Evolutionary conservation across 2,113 vertebrate genomes (phyloP).

Genomic region (Syngnathoides biaculeatus): DNA sequence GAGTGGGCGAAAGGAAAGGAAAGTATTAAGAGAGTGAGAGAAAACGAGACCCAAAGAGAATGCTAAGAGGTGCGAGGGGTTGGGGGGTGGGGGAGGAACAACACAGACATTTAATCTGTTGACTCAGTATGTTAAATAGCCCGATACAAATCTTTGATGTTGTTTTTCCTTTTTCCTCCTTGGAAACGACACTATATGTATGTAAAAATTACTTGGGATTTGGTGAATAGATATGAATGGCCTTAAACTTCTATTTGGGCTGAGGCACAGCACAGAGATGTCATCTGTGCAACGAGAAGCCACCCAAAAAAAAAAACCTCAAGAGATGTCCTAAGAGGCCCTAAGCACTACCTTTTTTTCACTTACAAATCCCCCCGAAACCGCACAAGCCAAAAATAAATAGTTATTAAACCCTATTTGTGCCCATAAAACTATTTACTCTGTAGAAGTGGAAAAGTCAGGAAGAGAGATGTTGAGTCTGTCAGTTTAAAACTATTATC

Average conservation of each 20-base stretch:
- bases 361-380: conserved; percentile 38
- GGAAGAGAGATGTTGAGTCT: conserved; percentile 77
- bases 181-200: not conserved
- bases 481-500: conserved; percentile 81
- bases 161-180: conserved; percentile 1
- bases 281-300: conserved; percentile 12
- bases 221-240: conserved; percentile 17
- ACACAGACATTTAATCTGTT: conserved; percentile 49
- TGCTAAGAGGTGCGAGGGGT: conserved; percentile 55
- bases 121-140: conserved; percentile 41
- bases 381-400: conserved; percentile 44
- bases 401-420: conserved; percentile 52
- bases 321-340: conserved; percentile 15
- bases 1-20: conserved; percentile 63
- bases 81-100: conserved; percentile 13
- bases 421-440: conserved; percentile 70
- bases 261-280: not conserved
- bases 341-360: conserved; percentile 14
- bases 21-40: conserved; percentile 51
- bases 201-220: conserved; percentile 5
- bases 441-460: conserved; percentile 70
- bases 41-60: conserved; percentile 54
- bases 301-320: conserved; percentile 2
- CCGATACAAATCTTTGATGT: conserved; percentile 48
- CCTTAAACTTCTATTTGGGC: conserved; percentile 4